Conservation (phyloP, 2,888 invertebrate genomes). For the Platycheirus rosarum region DNA sequence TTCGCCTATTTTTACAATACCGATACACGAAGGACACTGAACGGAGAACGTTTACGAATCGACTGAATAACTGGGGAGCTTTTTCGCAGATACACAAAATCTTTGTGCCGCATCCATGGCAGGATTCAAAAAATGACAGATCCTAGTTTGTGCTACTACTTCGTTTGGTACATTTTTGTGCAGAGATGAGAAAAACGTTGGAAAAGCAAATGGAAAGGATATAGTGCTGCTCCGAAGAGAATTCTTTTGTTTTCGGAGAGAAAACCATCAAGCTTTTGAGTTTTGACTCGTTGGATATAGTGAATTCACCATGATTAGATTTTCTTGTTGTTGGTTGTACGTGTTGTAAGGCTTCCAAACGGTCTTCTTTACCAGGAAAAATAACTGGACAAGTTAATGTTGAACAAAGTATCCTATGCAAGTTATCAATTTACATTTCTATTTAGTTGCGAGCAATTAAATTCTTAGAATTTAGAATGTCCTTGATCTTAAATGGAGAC, state of each 20-base stretch:
- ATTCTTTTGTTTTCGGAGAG: background rate
- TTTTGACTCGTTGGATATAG: conserved; percentile 8
- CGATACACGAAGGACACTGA: conserved; percentile 72
- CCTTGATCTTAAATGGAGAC: conserved; percentile 50
- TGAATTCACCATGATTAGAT: conserved; percentile 55
- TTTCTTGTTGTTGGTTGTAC: conserved; percentile 22
- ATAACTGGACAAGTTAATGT: conserved; percentile 6
- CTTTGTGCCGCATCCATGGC: conserved; percentile 57
- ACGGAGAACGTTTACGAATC: conserved; percentile 74
- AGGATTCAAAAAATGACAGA: conserved; percentile 53
- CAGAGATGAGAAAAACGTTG: conserved; percentile 45
- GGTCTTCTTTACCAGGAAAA: conserved; percentile 7
- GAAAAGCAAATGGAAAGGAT: background rate
- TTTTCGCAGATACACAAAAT: conserved; percentile 74
- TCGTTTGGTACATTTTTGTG: conserved; percentile 30
- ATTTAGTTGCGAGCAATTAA: conserved; percentile 26
- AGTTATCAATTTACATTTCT: conserved; percentile 18
- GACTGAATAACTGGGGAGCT: conserved; percentile 73
- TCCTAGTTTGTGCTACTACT: conserved; percentile 43
- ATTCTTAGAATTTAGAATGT: conserved; percentile 40
- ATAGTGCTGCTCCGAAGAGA: conserved; percentile 9
- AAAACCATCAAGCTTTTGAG: conserved; percentile 8
- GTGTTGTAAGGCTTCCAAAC: conserved; percentile 10
- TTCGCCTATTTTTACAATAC: conserved; percentile 16
- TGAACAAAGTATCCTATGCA: conserved; percentile 12